phyloP scores from a whole-genome alignment of 2,888 invertebrate genomes.

The Rhagium mordax region DNA sequence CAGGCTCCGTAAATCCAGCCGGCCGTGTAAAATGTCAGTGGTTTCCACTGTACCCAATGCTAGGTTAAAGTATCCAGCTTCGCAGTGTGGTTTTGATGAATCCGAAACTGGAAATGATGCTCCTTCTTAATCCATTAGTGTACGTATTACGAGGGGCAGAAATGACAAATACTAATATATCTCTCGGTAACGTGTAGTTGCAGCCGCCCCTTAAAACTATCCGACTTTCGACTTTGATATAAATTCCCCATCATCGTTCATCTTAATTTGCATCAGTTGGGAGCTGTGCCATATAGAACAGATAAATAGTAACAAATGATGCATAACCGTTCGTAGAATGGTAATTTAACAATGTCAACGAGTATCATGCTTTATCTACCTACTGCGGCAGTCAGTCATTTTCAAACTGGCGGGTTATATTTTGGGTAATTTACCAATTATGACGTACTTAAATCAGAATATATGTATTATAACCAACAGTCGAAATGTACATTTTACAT shows the following conservation, averaged over 20 bases:
- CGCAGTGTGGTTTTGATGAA: constrained; percentile 13
- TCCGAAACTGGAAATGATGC: constrained; percentile 3
- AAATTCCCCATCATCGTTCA: constrained; percentile 4
- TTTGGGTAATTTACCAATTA: background rate
- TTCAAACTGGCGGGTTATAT: background rate
- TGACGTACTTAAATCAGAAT: background rate
- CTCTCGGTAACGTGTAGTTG: background rate
- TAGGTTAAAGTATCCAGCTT: background rate
- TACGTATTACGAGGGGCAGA: background rate
- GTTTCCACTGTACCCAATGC: background rate
- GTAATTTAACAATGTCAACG: constrained; percentile 15
- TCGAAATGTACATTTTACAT: too few species aligned
- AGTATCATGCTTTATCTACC: background rate
- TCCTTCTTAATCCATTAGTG: constrained; percentile 12
- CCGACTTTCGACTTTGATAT: constrained; percentile 16
- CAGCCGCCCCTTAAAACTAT: background rate
- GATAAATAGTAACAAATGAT: constrained; percentile 15
- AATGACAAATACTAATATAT: background rate
- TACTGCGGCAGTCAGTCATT: background rate
- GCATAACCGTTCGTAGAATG: background rate
- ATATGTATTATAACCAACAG: too few species aligned
- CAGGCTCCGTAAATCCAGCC: background rate
- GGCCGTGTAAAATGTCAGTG: background rate
- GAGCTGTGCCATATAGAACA: background rate
- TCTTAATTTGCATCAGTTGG: constrained; percentile 16